Conservation (phyloP, 2,113 vertebrate genomes). For the Peromyscus leucopus region DNA sequence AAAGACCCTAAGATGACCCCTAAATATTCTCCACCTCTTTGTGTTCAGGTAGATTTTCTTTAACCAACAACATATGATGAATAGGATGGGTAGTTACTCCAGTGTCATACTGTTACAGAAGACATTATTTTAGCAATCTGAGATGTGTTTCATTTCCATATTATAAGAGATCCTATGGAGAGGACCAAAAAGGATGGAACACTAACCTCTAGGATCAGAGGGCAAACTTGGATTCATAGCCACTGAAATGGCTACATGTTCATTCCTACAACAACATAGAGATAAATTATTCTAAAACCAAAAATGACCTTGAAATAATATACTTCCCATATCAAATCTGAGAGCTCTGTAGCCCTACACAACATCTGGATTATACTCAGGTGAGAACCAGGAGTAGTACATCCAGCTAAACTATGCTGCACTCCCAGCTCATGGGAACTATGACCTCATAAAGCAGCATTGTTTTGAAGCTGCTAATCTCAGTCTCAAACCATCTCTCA, state of each 20-base stretch:
- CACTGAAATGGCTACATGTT: background rate
- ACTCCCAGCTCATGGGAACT: background rate
- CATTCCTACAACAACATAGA: background rate
- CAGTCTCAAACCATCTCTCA: background rate
- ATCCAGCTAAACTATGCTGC: background rate
- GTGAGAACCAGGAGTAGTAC: background rate
- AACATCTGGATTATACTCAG: background rate
- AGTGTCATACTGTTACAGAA: background rate
- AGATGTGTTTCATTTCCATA: background rate
- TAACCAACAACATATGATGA: background rate
- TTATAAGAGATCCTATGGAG: background rate
- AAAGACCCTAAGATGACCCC: background rate
- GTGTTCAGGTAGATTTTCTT: background rate
- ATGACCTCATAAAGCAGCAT: background rate
- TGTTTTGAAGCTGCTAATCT: background rate
- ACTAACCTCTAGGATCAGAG: constrained; percentile 4
- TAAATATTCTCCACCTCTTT: background rate
- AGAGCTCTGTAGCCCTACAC: background rate
- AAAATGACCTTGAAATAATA: constrained; percentile 8
- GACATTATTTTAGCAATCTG: background rate
- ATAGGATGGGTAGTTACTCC: background rate
- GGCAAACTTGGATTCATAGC: background rate
- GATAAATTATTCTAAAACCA: background rate
- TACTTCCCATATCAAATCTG: background rate
- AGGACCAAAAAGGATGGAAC: background rate